These are phyloP conservation scores for Drosophila virilis DNA, from an alignment of 1,140 invertebrate species.

Conservation along the genomic window DNA sequence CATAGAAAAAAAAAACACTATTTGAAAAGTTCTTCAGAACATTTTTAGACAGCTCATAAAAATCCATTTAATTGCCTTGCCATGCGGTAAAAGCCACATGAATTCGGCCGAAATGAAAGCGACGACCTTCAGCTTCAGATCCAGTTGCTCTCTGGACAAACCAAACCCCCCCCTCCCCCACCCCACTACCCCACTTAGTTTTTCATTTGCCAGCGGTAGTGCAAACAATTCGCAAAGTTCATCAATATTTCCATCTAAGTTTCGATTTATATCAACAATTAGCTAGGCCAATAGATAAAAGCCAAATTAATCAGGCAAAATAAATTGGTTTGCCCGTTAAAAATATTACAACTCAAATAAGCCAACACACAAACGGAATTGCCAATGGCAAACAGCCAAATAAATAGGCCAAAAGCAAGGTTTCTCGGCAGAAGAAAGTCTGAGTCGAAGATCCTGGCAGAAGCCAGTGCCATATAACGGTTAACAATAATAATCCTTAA, in stretches of 20 bases:
- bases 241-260: slow-evolving; percentile 49
- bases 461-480: too few relatives aligned
- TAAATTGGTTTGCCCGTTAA: not conserved
- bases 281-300: slow-evolving; percentile 32
- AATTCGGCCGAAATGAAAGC: slow-evolving; percentile 50
- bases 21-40: slow-evolving; percentile 31
- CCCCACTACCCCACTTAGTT: not conserved
- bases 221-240: slow-evolving; percentile 41
- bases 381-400: not conserved
- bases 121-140: slow-evolving; percentile 54
- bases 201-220: slow-evolving; percentile 1
- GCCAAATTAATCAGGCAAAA: slow-evolving; percentile 1
- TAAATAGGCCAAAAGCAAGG: not conserved
- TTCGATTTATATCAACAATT: slow-evolving; percentile 36
- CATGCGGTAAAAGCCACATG: slow-evolving; percentile 6
- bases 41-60: slow-evolving; percentile 30
- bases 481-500: too few relatives aligned
- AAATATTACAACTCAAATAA: not conserved
- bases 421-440: too few relatives aligned
- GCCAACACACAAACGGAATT: not conserved
- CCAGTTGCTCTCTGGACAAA: not conserved
- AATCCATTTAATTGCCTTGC: slow-evolving; percentile 53
- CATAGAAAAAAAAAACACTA: not conserved
- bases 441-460: too few relatives aligned
- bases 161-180: not conserved